Percentiles rank a stretch among this genome's conserved stretches.
phyloP scores from a whole-genome alignment of 2,113 vertebrate genomes.

The Struthidea cinerea region DNA sequence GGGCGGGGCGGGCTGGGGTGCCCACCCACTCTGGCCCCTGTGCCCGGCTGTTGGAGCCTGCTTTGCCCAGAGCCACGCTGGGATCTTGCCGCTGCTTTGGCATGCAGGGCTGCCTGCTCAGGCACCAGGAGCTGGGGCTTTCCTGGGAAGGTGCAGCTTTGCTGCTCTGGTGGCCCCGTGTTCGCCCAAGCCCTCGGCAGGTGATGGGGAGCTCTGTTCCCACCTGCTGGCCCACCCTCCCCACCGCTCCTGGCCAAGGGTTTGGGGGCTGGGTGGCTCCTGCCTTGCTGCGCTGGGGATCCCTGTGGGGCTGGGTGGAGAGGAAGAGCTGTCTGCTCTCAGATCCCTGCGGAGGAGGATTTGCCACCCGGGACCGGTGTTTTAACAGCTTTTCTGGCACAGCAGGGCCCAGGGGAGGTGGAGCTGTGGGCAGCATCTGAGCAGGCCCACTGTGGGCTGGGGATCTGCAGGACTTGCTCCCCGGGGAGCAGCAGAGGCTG shows the following conservation, averaged over 20 bases:
- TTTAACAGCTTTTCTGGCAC: neutral
- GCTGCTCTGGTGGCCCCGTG: rapidly evolving
- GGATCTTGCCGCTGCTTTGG: neutral
- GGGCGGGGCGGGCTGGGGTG: rapidly evolving
- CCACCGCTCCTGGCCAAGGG: neutral
- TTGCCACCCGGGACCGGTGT: neutral
- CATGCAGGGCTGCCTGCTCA: rapidly evolving
- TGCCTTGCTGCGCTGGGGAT: neutral
- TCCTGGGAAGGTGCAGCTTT: neutral
- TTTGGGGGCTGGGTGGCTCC: neutral
- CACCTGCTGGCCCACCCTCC: rapidly evolving
- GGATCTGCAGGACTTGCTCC: neutral
- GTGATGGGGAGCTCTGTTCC: neutral
- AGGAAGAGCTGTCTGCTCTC: neutral
- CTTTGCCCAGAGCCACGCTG: neutral
- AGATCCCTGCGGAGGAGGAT: neutral
- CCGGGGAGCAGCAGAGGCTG: neutral
- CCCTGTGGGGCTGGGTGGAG: neutral
- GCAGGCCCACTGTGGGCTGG: neutral
- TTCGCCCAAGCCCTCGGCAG: rapidly evolving
- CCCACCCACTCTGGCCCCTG: rapidly evolving
- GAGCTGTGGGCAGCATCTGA: neutral
- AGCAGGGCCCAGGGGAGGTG: neutral
- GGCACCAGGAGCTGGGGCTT: neutral
- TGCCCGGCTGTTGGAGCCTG: neutral